Conservation (phyloP, 2,113 vertebrate genomes). For the Helogale parvula region DNA sequence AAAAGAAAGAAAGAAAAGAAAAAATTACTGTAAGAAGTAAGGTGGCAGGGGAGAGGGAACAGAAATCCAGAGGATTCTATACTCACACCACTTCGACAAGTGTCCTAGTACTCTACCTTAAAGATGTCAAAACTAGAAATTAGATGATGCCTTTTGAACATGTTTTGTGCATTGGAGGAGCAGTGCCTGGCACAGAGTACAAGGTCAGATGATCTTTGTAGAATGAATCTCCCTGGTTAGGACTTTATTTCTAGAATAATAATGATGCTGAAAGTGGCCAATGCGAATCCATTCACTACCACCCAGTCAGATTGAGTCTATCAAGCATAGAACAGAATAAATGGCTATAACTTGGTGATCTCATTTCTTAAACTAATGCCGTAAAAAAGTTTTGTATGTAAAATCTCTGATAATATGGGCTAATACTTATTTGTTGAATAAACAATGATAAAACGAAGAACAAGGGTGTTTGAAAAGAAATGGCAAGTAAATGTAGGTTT, state of each 20-base stretch:
- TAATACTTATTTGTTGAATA: neutral
- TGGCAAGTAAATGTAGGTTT: neutral
- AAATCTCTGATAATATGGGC: neutral
- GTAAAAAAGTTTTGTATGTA: neutral
- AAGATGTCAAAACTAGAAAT: neutral
- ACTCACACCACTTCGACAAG: neutral
- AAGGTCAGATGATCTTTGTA: neutral
- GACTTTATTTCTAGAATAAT: neutral
- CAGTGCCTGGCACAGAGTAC: neutral
- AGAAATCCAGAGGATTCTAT: neutral
- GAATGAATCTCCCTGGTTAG: neutral
- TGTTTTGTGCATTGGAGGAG: neutral
- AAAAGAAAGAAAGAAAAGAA: too few relatives aligned
- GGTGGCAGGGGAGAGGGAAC: neutral
- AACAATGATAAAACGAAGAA: neutral
- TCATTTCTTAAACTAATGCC: constrained; percentile 28
- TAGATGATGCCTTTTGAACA: neutral
- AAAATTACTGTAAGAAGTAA: neutral
- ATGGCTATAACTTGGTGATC: neutral
- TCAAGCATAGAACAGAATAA: neutral
- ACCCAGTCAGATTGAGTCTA: neutral
- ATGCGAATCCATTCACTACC: neutral
- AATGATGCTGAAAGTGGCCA: neutral
- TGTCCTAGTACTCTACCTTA: neutral
- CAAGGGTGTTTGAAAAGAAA: neutral